phyloP scores from a whole-genome alignment of 2,888 invertebrate genomes.

The Fragum fragum region DNA sequence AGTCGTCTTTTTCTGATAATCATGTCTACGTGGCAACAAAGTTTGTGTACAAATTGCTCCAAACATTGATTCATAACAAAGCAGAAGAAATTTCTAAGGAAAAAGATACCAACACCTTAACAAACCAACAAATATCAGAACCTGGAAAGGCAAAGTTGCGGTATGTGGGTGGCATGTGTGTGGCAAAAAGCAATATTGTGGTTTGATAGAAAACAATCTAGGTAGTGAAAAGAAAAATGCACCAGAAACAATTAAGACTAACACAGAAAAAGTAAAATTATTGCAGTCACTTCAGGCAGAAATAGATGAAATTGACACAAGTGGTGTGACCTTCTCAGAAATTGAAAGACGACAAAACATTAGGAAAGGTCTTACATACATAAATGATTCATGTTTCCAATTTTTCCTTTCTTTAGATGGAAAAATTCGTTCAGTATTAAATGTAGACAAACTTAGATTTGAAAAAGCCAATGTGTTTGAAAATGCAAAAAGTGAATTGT shows the following conservation, averaged over 20 bases:
- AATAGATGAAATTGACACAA: constrained; percentile 31
- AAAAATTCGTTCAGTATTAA: constrained; percentile 22
- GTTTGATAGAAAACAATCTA: constrained; percentile 9
- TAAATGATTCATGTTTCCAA: constrained; percentile 37
- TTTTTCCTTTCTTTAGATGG: constrained; percentile 30
- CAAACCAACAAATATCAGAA: constrained; percentile 25
- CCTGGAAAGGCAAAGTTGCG: constrained; percentile 43
- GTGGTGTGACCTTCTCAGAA: constrained; percentile 34
- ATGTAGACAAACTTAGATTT: constrained; percentile 8
- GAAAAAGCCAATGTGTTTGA: constrained; percentile 38
- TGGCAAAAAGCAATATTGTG: constrained; percentile 40
- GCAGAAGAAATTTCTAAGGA: neutral
- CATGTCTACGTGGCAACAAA: constrained; percentile 18
- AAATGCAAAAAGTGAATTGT: constrained; percentile 8
- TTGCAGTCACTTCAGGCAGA: constrained; percentile 1
- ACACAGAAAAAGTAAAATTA: constrained; percentile 15
- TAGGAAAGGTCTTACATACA: constrained; percentile 40
- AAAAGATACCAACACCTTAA: neutral
- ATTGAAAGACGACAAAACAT: constrained; percentile 45
- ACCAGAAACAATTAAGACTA: neutral
- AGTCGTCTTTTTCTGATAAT: constrained; percentile 18
- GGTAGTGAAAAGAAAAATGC: constrained; percentile 23
- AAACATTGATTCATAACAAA: neutral
- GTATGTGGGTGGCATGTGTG: constrained; percentile 54
- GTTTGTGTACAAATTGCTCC: constrained; percentile 21